Conservation (phyloP, 2,888 invertebrate species). For the Plemyria rubiginata region DNA sequence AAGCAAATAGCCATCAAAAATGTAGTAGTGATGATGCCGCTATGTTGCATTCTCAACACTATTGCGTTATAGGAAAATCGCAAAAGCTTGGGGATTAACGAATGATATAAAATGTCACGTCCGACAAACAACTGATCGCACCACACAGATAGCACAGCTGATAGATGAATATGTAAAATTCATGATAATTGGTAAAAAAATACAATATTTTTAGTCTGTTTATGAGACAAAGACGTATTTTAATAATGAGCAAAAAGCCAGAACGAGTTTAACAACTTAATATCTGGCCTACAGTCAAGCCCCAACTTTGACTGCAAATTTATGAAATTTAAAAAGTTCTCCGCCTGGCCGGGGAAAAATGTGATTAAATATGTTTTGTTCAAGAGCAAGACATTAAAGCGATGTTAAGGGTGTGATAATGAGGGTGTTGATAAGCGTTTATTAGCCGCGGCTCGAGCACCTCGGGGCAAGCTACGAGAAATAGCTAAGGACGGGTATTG, state of each 20-base stretch:
- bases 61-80: no score
- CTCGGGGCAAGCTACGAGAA: conserved; percentile 29
- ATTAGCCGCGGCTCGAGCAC: conserved; percentile 74
- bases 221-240: neutral
- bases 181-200: no score
- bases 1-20: no score
- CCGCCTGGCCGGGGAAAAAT: conserved; percentile 72
- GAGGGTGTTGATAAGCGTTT: conserved; percentile 85
- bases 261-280: conserved; percentile 40
- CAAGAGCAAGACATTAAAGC: conserved; percentile 85
- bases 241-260: conserved; percentile 24
- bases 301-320: conserved; percentile 52
- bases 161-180: no score
- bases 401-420: conserved; percentile 86
- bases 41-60: no score
- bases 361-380: conserved; percentile 86
- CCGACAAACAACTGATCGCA: no score
- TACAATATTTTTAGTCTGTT: no score
- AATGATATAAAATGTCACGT: no score
- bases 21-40: no score
- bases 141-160: no score
- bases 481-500: conserved; percentile 5
- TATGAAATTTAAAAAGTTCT: conserved; percentile 82
- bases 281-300: conserved; percentile 44
- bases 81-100: no score